Percentiles rank a stretch among this genome's conserved stretches.
Evolutionary conservation across 2,797 vertebrate species (phyloP).

Genomic region (Ptychadena robeensis): DNA sequence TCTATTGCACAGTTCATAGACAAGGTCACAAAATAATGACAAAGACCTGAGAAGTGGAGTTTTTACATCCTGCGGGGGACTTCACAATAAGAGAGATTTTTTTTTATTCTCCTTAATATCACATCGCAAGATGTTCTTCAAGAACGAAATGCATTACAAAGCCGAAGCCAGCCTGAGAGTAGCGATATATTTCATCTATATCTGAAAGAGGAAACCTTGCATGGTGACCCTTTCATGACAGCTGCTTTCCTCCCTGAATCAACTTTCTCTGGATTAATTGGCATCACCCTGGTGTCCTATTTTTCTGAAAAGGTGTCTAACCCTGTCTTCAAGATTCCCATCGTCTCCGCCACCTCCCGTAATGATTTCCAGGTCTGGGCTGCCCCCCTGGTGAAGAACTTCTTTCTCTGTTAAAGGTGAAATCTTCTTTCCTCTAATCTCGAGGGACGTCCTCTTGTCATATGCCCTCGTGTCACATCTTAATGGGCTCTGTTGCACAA

Average conservation of each 20-base stretch:
- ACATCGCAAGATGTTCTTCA: background rate
- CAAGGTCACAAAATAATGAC: slow-evolving; percentile 35
- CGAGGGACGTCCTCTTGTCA: slow-evolving; percentile 24
- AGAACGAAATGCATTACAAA: slow-evolving; percentile 29
- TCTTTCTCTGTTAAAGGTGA: slow-evolving; percentile 29
- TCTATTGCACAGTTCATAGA: slow-evolving; percentile 8
- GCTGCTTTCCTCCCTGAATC: slow-evolving; percentile 21
- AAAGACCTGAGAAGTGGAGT: slow-evolving; percentile 12
- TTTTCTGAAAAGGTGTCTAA: slow-evolving; percentile 35
- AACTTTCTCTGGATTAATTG: slow-evolving; percentile 29
- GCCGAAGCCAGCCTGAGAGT: background rate
- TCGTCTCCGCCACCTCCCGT: slow-evolving; percentile 16
- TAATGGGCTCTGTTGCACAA: slow-evolving; percentile 17
- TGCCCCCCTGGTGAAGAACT: slow-evolving; percentile 17
- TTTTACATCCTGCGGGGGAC: slow-evolving; percentile 29
- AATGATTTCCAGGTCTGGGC: slow-evolving; percentile 15
- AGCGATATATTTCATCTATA: slow-evolving; percentile 2
- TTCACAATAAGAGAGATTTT: background rate
- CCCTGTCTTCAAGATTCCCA: slow-evolving; percentile 31
- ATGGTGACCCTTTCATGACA: slow-evolving; percentile 17
- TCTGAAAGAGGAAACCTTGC: background rate
- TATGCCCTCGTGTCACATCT: slow-evolving; percentile 17
- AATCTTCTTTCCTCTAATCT: slow-evolving; percentile 23
- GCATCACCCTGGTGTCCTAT: slow-evolving; percentile 30
- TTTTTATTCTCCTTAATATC: background rate